These are phyloP conservation scores for Melanchra persicariae DNA, from an alignment of 2,888 invertebrate species.

Conservation along the genomic window DNA sequence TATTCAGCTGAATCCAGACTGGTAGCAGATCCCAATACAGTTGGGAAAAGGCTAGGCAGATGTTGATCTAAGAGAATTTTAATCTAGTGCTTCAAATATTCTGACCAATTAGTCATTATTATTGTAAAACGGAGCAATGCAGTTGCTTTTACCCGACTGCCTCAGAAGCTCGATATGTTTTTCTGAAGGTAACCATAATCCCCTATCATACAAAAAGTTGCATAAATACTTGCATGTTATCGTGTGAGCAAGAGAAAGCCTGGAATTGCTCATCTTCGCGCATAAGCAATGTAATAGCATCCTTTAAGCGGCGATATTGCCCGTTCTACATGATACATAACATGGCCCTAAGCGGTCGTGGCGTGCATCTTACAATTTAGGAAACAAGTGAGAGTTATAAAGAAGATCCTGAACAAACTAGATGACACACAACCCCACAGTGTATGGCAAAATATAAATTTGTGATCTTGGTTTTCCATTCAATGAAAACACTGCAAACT, in stretches of 20 bases:
- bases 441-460: too few relatives aligned
- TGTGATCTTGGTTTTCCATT: too few relatives aligned
- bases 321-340: constrained; percentile 51
- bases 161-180: too few relatives aligned
- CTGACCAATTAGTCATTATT: too few relatives aligned
- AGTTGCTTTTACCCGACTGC: too few relatives aligned
- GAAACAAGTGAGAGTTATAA: constrained; percentile 4
- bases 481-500: too few relatives aligned
- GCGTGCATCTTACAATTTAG: constrained; percentile 38
- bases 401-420: background rate
- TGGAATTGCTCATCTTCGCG: constrained; percentile 50
- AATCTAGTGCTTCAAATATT: too few relatives aligned
- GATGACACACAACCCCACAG: background rate
- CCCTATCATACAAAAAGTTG: background rate
- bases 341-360: constrained; percentile 34
- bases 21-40: too few relatives aligned
- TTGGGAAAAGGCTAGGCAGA: too few relatives aligned
- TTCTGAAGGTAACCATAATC: background rate
- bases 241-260: constrained; percentile 6
- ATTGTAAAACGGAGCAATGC: too few relatives aligned
- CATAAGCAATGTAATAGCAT: constrained; percentile 55
- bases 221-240: constrained; percentile 8
- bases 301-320: constrained; percentile 52
- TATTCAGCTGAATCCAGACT: too few relatives aligned
- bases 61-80: too few relatives aligned